Base-by-base conservation (phyloP, 2,888 invertebrate genomes). In the Bembecia ichneumoniformis region DNA sequence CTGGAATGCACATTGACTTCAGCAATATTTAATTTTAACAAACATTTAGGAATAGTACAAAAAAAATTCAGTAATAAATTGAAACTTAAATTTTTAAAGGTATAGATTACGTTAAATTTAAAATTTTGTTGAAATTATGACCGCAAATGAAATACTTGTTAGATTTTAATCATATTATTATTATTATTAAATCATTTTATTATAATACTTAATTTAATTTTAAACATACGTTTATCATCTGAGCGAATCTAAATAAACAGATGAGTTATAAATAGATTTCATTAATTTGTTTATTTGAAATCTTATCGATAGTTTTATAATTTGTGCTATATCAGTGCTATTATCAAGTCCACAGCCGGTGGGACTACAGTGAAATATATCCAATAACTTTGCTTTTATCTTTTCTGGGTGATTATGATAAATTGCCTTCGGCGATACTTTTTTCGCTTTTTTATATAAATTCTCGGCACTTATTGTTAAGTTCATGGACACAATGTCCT, bases 201-300 rank as follows among this genome's bases (percentile, higher is more conserved):
- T 14, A 40, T 40, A 40, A 11, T 40, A 11, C n/a, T 13, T 40
- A 40, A 43, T 2, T 13, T 43, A 43, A 43, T 13, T 43, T n/a
- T 13, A 43, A 7, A 9, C 3, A 16, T 16, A 17, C 3, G 3
- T 40, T 44, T 63, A 73, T 82, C 80, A 82, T 58, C 77, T 83
- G 51, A 83, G 59, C n/a, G 72, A 71, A 49, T 83, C 78, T 49
- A 86, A 70, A 68, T 73, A 83, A 9, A 63, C 16, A 2, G 82
- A 66, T 1, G 81, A 82, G 51, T 82, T 82, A 55, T 76, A 55
- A 16, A 86, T 74, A 1, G 75, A 62, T 56, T 56, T 77, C 47
- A 80, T 66, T 36, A 84, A 52, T 56, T 75, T 80, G 13, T 56
- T 53, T n/a, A 81, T 71, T 66, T 82, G 71, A 15, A 63, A 67